Evolutionary conservation across 2,113 vertebrate species (phyloP), one percentile per base, ranked within the genome.

Genomic region (Okapia johnstoni): DNA sequence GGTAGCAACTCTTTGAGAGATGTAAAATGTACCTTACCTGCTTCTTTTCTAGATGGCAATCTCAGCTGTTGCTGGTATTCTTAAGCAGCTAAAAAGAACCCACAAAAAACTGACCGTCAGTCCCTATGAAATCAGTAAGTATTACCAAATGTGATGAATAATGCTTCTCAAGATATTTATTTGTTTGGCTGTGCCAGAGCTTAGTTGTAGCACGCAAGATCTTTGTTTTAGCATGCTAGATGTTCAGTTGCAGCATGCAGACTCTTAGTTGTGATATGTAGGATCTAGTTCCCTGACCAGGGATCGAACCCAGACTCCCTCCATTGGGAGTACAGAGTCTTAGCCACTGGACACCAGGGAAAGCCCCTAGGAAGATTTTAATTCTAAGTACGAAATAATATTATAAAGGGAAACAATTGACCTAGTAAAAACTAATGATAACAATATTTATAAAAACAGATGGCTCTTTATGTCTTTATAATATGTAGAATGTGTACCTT

Each of bases 81-180:
- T 99, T 96, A 99, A 99, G 91, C 99, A 99, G 94, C 98, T 99
- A 76, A 99, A 99, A 98, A 99, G 99, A 97, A 97, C 99, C 3
- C 99, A 99, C 97, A 99, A 99, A 98, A 99, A 99, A 98, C 97
- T 99, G 95, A 98, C 99, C n/a, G 97, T 99, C 97, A 99, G 98
- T 97, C 99, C 99, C 26, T 99, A 99, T 0, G 98, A 99, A 98
- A 99, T 99, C 96, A 99, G 99, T 99, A 99, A 97, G 99, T 98
- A 97, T 90, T 87, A 52, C 21, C 90, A 36, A 90, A 66, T 76
- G 40, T 48, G 46, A 52, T 76, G 95, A 84, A 77, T 52, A 54
- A 25, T 60, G 15, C 46, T 89, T 95, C 90, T 93, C 33, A 79
- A 76, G 36, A 43, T 43, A 76, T 26, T 43, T 40, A 23, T 57